Conservation (phyloP, 2,113 vertebrate species). For the Myotis brandtii region DNA sequence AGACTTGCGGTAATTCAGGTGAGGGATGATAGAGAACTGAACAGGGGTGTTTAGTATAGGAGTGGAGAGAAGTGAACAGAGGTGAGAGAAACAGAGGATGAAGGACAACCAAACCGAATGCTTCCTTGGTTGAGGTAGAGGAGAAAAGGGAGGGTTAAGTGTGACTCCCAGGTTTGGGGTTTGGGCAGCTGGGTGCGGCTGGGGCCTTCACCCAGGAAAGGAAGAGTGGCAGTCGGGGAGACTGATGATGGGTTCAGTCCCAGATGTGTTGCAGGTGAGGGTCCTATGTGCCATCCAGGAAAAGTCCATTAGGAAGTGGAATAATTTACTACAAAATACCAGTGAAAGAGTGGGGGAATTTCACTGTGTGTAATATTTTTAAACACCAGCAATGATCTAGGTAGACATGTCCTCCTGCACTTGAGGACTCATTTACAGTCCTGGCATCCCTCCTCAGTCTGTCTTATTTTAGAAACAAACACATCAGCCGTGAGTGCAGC, state of each 20-base stretch:
- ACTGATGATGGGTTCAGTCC: not conserved
- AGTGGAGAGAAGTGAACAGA: not conserved
- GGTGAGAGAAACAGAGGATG: not conserved
- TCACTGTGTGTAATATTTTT: not conserved
- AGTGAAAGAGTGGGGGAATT: not conserved
- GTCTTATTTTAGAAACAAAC: conserved; percentile 43
- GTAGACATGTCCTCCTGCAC: not conserved
- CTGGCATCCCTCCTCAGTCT: not conserved
- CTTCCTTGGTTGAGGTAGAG: not conserved
- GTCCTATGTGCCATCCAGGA: not conserved
- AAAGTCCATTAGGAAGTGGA: not conserved
- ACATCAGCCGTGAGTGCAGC: not conserved
- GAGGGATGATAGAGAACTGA: not conserved
- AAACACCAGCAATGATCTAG: not conserved
- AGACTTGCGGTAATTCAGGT: too few species aligned
- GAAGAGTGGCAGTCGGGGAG: not conserved
- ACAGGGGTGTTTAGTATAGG: not conserved
- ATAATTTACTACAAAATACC: not conserved
- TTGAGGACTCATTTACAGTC: not conserved
- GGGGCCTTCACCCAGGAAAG: not conserved
- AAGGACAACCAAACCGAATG: not conserved
- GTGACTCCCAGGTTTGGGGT: not conserved
- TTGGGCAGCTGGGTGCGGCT: not conserved
- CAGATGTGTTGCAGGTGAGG: not conserved
- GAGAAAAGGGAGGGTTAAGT: too few species aligned